These are phyloP conservation scores for Dicyema japonicum DNA, from an alignment of 1,140 invertebrate genomes.

Conservation along the genomic window DNA sequence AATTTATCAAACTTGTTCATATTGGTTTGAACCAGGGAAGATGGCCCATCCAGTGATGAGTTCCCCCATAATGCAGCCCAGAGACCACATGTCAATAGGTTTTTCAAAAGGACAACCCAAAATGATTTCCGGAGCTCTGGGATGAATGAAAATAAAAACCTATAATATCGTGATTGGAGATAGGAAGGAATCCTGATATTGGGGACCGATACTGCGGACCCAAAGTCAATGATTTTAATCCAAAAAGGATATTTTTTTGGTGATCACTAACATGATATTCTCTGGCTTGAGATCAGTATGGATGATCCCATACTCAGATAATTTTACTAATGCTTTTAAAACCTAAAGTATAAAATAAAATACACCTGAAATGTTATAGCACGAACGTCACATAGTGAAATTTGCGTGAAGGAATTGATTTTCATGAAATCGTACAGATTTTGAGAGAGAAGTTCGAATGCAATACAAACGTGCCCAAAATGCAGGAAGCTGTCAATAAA, in stretches of 20 bases:
- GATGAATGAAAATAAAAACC: conserved; percentile 13
- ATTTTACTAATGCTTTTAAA: conserved; percentile 2
- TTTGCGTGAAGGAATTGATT: conserved; percentile 1
- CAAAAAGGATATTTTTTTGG: conserved; percentile 14
- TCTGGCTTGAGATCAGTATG: conserved; percentile 4
- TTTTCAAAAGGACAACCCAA: conserved; percentile 86
- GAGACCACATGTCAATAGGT: conserved; percentile 98
- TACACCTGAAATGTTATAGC: conserved; percentile 3
- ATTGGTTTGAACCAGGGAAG: conserved; percentile 93
- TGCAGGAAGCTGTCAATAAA: conserved; percentile 4
- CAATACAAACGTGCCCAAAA: conserved; percentile 3
- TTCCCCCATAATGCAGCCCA: conserved; percentile 94
- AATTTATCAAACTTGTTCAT: conserved; percentile 38
- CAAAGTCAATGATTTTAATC: conserved; percentile 87
- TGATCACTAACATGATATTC: conserved; percentile 4
- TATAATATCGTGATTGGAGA: conserved; percentile 85
- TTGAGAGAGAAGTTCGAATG: conserved; percentile 3
- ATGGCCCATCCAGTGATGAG: conserved; percentile 94
- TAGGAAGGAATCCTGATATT: conserved; percentile 98
- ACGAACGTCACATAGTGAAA: conserved; percentile 3
- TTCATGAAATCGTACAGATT: conserved; percentile 4
- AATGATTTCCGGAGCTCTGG: conserved; percentile 80
- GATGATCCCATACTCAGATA: conserved; percentile 1
- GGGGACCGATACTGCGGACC: conserved; percentile 83
- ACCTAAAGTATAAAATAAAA: background rate